Conservation (phyloP, 2,888 invertebrate genomes). For the Escarpia spicata region DNA sequence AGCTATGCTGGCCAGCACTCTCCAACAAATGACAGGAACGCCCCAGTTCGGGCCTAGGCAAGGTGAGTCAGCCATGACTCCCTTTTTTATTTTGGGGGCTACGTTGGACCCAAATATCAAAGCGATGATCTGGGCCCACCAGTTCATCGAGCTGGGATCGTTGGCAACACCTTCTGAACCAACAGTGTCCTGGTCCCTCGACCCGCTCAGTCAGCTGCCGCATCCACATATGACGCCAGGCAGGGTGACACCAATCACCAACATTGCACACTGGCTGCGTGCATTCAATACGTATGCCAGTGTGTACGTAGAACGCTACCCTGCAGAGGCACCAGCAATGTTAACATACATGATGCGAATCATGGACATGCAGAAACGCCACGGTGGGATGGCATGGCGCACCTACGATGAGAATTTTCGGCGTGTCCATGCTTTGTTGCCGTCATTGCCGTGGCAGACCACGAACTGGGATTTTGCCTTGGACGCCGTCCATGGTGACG, state of each 20-base stretch:
- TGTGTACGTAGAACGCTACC: background rate
- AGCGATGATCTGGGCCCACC: background rate
- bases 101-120: background rate
- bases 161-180: background rate
- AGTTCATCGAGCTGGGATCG: background rate
- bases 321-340: background rate
- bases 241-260: no score
- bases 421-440: background rate
- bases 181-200: background rate
- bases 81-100: background rate
- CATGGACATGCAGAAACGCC: background rate
- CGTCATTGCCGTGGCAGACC: background rate
- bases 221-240: no score
- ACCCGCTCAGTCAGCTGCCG: no score
- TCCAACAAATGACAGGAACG: background rate
- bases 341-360: background rate
- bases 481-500: background rate
- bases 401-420: background rate
- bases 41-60: background rate
- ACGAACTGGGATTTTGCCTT: background rate
- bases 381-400: background rate
- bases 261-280: background rate
- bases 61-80: background rate
- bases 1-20: background rate
- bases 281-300: background rate